Evolutionary conservation across 1,140 invertebrate genomes (phyloP).

Genomic region (Mercenaria mercenaria): DNA sequence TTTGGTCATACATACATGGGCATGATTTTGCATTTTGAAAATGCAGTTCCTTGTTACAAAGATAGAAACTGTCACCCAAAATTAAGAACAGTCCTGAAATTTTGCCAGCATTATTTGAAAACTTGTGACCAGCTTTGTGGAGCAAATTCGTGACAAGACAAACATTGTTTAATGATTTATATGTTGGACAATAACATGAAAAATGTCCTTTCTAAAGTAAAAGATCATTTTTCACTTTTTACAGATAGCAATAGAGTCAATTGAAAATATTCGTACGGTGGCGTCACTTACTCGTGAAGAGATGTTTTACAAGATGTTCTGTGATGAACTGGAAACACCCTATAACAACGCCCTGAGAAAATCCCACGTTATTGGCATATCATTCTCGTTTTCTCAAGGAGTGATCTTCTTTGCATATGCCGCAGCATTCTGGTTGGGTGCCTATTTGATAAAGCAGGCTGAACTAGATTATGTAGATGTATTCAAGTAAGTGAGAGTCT

Average conservation of each 20-base stretch:
- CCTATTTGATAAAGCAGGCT: constrained; percentile 89
- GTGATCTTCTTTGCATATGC: constrained; percentile 93
- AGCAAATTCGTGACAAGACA: no score
- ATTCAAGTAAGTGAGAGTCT: constrained; percentile 90
- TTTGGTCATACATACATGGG: no score
- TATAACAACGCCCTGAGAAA: constrained; percentile 86
- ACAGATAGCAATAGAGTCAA: constrained; percentile 86
- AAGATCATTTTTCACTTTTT: constrained; percentile 4
- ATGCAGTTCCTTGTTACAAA: no score
- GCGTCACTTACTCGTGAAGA: constrained; percentile 86
- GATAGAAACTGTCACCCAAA: no score
- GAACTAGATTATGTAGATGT: constrained; percentile 90
- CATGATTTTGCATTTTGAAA: no score
- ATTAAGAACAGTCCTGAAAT: no score
- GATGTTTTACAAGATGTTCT: constrained; percentile 81
- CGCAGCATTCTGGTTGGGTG: constrained; percentile 93
- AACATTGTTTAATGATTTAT: no score
- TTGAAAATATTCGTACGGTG: constrained; percentile 88
- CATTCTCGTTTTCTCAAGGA: constrained; percentile 92
- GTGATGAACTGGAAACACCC: constrained; percentile 45
- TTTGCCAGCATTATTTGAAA: no score
- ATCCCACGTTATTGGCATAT: constrained; percentile 89
- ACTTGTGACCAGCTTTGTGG: no score
- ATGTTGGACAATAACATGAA: no score
- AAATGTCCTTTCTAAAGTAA: no score